phyloP scores from a whole-genome alignment of 2,797 vertebrate genomes.

The Acanthornis magna region DNA sequence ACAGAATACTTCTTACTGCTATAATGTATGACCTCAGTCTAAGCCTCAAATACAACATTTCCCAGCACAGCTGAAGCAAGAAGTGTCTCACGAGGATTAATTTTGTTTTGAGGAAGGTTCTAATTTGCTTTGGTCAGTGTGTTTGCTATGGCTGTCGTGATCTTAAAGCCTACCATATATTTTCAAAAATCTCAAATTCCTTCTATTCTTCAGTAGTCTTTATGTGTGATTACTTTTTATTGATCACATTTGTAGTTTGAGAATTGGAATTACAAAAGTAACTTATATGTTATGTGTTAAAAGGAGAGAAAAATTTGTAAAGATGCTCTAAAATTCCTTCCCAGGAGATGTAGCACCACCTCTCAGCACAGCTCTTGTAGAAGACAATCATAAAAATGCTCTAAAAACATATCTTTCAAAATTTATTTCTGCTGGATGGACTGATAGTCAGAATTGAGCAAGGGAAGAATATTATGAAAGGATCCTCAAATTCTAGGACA shows the following conservation, averaged over 20 bases:
- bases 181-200: background rate
- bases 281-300: background rate
- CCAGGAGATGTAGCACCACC: background rate
- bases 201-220: background rate
- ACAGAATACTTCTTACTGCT: constrained; percentile 24
- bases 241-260: background rate
- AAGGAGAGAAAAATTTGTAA: background rate
- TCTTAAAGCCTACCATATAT: background rate
- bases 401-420: background rate
- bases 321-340: background rate
- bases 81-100: background rate
- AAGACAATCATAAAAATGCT: background rate
- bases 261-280: background rate
- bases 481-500: background rate
- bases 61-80: background rate
- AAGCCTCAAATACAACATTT: constrained; percentile 44
- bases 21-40: constrained; percentile 32
- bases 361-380: background rate
- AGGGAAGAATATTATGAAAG: background rate
- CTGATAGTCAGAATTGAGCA: background rate
- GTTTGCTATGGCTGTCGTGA: background rate
- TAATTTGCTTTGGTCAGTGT: constrained; percentile 25
- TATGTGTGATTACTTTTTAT: background rate
- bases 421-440: background rate
- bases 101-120: constrained; percentile 28